These are phyloP conservation scores for Puma concolor DNA, from an alignment of 2,113 vertebrate species.

Conservation along the genomic window DNA sequence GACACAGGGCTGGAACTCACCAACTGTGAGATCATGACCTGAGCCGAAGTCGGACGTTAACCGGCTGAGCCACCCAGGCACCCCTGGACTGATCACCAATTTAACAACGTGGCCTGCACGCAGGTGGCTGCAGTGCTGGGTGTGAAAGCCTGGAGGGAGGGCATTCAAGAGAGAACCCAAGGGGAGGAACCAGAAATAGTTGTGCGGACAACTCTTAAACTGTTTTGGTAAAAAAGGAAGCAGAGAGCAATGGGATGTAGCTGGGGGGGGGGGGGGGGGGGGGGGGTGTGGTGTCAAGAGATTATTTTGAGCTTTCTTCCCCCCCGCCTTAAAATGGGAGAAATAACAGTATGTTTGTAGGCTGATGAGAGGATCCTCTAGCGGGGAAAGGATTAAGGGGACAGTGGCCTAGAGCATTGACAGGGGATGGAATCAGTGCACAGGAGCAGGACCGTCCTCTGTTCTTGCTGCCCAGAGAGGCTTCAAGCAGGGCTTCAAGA, in stretches of 20 bases:
- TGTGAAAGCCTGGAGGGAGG: not conserved
- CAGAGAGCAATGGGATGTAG: not conserved
- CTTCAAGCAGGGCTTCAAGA: not conserved
- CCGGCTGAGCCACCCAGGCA: no score
- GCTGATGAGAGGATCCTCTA: not conserved
- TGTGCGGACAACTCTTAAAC: not conserved
- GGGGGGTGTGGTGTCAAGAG: not conserved
- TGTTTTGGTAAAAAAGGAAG: not conserved
- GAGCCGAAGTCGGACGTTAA: no score
- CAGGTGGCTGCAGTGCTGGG: not conserved
- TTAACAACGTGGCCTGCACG: accelerated
- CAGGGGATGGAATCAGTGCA: not conserved
- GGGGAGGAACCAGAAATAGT: not conserved
- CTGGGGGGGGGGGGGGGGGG: not conserved
- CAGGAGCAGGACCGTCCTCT: not conserved
- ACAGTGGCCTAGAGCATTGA: not conserved
- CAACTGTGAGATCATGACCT: no score
- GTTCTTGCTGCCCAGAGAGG: not conserved
- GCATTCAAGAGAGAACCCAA: not conserved
- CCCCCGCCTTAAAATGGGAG: not conserved
- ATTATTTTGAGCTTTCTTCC: not conserved
- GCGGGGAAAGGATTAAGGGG: not conserved
- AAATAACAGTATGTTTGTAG: not conserved
- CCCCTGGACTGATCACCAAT: not conserved
- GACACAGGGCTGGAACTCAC: no score